phyloP scores from a whole-genome alignment of 2,113 vertebrate genomes.

The Catharus minimus region DNA sequence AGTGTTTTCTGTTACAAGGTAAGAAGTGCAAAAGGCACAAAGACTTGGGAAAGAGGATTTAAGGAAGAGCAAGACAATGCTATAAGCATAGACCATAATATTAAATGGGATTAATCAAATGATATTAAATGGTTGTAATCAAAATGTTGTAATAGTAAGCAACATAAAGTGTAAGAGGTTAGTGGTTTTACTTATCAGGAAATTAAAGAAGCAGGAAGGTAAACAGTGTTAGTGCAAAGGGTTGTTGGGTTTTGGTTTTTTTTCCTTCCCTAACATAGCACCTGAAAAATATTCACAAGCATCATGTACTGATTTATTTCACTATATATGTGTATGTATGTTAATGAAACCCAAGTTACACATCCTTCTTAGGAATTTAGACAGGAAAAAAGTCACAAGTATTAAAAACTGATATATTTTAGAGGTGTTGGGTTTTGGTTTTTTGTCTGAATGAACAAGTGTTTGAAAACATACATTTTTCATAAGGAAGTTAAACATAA shows the following conservation, averaged over 20 bases:
- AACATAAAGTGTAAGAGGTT: slow-evolving; percentile 59
- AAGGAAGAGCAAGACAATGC: background rate
- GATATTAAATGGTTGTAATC: slow-evolving; percentile 64
- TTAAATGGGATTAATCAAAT: slow-evolving; percentile 1
- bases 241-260: background rate
- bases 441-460: slow-evolving; percentile 56
- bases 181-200: slow-evolving; percentile 64
- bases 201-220: slow-evolving; percentile 40
- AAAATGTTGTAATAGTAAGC: slow-evolving; percentile 56
- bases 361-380: slow-evolving; percentile 71
- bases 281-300: slow-evolving; percentile 56
- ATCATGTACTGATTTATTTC: slow-evolving; percentile 64
- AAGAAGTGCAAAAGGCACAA: slow-evolving; percentile 36
- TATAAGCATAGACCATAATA: slow-evolving; percentile 25
- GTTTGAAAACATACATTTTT: slow-evolving; percentile 71
- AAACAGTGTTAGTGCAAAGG: slow-evolving; percentile 71
- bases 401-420: slow-evolving; percentile 57
- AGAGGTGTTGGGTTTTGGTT: background rate
- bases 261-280: slow-evolving; percentile 59
- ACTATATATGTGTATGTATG: slow-evolving; percentile 42
- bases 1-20: slow-evolving; percentile 25
- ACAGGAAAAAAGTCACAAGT: slow-evolving; percentile 45
- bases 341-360: slow-evolving; percentile 51
- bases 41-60: slow-evolving; percentile 7
- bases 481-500: slow-evolving; percentile 60